A percentile compares a stretch with the other conserved stretches of the same genome.
These are phyloP conservation scores for Oryzias melastigma DNA, from an alignment of 2,113 vertebrate genomes.

Conservation along the genomic window DNA sequence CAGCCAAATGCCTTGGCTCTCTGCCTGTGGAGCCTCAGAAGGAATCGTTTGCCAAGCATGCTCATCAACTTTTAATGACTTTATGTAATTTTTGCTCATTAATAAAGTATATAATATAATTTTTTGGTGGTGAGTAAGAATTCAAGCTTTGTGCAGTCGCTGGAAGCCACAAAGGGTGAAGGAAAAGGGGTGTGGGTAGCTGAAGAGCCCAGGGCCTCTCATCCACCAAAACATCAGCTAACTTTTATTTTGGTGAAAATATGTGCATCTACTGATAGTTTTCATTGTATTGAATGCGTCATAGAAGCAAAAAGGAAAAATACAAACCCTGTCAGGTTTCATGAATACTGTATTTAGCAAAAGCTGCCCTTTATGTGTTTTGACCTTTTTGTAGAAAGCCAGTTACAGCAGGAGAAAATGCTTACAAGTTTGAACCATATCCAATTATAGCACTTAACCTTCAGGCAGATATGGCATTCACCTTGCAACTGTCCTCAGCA, in stretches of 20 bases:
- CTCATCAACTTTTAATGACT: slow-evolving; percentile 77
- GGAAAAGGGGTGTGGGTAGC: slow-evolving; percentile 47
- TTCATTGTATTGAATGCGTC: slow-evolving; percentile 25
- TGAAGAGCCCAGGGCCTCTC: slow-evolving; percentile 55
- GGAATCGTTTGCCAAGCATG: slow-evolving; percentile 55
- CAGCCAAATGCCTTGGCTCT: slow-evolving; percentile 53
- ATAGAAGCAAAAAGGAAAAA: neutral
- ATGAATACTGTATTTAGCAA: slow-evolving; percentile 36
- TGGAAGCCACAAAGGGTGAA: slow-evolving; percentile 49
- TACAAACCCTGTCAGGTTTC: slow-evolving; percentile 13
- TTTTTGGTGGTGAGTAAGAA: slow-evolving; percentile 58
- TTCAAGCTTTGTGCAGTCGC: slow-evolving; percentile 49
- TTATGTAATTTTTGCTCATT: slow-evolving; percentile 72
- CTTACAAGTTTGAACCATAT: slow-evolving; percentile 36
- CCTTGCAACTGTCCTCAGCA: slow-evolving; percentile 14
- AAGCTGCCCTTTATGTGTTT: slow-evolving; percentile 24
- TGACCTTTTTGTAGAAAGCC: slow-evolving; percentile 36
- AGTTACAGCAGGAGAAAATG: slow-evolving; percentile 31
- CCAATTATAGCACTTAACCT: slow-evolving; percentile 56
- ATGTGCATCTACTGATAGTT: slow-evolving; percentile 56
- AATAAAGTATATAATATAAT: slow-evolving; percentile 73
- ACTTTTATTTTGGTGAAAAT: slow-evolving; percentile 55
- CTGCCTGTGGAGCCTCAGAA: slow-evolving; percentile 47
- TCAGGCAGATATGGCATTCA: slow-evolving; percentile 37
- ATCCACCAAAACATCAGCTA: slow-evolving; percentile 62